Evolutionary conservation across 2,797 vertebrate genomes (phyloP).

Genomic region (Sebastes diaconus): DNA sequence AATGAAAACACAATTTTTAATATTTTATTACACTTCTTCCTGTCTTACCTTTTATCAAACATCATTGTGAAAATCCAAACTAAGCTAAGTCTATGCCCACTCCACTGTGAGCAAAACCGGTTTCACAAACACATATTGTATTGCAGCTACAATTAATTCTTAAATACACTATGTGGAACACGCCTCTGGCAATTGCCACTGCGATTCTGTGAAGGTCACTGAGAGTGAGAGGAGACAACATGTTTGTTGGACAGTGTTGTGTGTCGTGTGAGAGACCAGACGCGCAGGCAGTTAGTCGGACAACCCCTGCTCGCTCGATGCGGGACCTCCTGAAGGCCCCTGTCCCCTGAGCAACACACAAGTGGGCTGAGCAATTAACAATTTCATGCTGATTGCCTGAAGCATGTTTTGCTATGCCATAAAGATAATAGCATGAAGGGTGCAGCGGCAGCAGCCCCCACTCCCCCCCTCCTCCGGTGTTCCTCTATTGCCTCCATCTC

Average conservation of each 20-base stretch:
- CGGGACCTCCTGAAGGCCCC: constrained; percentile 84
- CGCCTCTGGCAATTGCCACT: constrained; percentile 44
- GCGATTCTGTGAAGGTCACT: constrained; percentile 57
- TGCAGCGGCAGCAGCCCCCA: constrained; percentile 68
- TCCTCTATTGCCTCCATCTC: constrained; percentile 80
- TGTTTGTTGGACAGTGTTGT: constrained; percentile 31
- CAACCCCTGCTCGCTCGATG: constrained; percentile 65
- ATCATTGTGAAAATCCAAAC: neutral
- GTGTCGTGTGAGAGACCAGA: constrained; percentile 45
- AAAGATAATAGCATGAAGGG: constrained; percentile 89
- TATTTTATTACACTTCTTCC: neutral
- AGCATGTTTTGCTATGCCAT: constrained; percentile 89
- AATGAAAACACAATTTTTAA: accelerated
- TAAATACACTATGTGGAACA: constrained; percentile 33
- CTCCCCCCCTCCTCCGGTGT: constrained; percentile 62
- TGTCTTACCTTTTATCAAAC: neutral
- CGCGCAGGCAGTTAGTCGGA: constrained; percentile 73
- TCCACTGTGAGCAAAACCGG: neutral
- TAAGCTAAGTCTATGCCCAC: neutral
- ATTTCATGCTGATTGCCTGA: constrained; percentile 94
- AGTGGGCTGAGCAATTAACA: constrained; percentile 93
- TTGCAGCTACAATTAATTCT: constrained; percentile 34
- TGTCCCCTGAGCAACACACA: constrained; percentile 87
- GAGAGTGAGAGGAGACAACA: constrained; percentile 30
- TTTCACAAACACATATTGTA: constrained; percentile 21